Base-by-base conservation (phyloP, 2,888 invertebrate genomes). In the Drosophila quinaria region DNA sequence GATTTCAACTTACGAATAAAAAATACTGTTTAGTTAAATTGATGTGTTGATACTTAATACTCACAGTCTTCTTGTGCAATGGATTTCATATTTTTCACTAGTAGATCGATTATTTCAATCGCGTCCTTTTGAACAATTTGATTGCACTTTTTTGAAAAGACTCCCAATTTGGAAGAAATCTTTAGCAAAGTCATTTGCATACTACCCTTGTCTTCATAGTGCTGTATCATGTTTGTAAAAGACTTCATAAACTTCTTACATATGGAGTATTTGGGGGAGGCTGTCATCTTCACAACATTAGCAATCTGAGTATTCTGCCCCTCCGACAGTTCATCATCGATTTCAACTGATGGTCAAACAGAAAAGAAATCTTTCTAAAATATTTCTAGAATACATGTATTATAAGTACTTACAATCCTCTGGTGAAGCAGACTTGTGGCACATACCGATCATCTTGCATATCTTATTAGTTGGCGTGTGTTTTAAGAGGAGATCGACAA, bases 41-140 rank as follows among this genome's bases (percentile, higher is more conserved):
- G 11, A 11, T 4, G 1, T 42, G 35, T 42, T 5, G 17, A 17
- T 13, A 19, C 6, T 33, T 19, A 6, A 17, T 19, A 69, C 70
- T 68, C n/a, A 69, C 70, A 37, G 33, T 68, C 42, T 31, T 68
- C 54, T 11, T 15, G 17, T 19, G 11, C 4, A 29, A 9, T 10
- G 10, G 37, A 39, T 0, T 11, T 22, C 8, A 15, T 4, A 5
- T 19, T 42, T n/a, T 61, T 39, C 1, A 46, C 22, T 35, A 70
- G 25, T 1, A 61, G 29, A 8, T 70, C 55, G 11, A 51, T 55
- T 4, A 70, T 55, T 4, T 44, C 9, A 13, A 10, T 19, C 9
- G 31, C 49, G 6, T 60, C 9, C 4, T n/a, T 31, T n/a, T 50
- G 15, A 3, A 50, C 11, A n/a, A 69, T 10, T 37, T 2, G 22